A percentile compares a stretch with the other conserved stretches of the same genome.
These are phyloP conservation scores for Acleris cristana DNA, from an alignment of 2,888 invertebrate species.

Conservation along the genomic window DNA sequence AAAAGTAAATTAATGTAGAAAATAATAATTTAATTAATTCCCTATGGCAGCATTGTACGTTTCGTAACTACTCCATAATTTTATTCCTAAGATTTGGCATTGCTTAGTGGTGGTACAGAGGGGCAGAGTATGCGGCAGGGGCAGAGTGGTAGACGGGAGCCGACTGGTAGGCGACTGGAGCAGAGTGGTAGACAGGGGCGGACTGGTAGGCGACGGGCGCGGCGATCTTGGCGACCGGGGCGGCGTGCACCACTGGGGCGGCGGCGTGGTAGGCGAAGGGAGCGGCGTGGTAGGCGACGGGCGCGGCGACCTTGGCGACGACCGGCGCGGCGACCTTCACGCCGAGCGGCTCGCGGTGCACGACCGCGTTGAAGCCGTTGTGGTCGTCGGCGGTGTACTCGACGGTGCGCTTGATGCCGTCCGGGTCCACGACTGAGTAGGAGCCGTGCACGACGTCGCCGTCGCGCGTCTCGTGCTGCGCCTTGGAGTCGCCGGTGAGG, in stretches of 20 bases:
- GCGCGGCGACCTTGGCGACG: slow-evolving; percentile 48
- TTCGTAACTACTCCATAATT: slow-evolving; percentile 30
- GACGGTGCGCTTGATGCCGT: slow-evolving; percentile 77
- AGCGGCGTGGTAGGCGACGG: slow-evolving; percentile 47
- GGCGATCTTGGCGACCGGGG: slow-evolving; percentile 42
- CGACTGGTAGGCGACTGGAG: slow-evolving; percentile 35
- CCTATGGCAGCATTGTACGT: slow-evolving; percentile 36
- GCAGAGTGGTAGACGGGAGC: slow-evolving; percentile 48
- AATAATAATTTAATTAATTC: slow-evolving; percentile 50
- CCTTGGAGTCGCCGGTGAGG: slow-evolving; percentile 77
- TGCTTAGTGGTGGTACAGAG: slow-evolving; percentile 68
- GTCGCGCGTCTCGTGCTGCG: slow-evolving; percentile 74
- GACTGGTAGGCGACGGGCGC: slow-evolving; percentile 46
- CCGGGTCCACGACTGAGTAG: slow-evolving; percentile 77
- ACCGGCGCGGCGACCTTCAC: slow-evolving; percentile 53
- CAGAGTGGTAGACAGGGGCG: slow-evolving; percentile 36
- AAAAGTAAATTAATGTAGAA: slow-evolving; percentile 31
- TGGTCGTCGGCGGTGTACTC: slow-evolving; percentile 79
- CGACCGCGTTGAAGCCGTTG: slow-evolving; percentile 81
- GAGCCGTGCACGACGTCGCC: slow-evolving; percentile 80
- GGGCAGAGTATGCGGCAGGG: slow-evolving; percentile 32
- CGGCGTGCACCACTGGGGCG: slow-evolving; percentile 39
- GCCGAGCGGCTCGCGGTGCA: slow-evolving; percentile 70
- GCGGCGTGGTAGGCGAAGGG: slow-evolving; percentile 45
- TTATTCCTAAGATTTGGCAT: slow-evolving; percentile 61